Evolutionary conservation across 2,888 invertebrate species (phyloP).

Genomic region (Drosophila diplacantha): DNA sequence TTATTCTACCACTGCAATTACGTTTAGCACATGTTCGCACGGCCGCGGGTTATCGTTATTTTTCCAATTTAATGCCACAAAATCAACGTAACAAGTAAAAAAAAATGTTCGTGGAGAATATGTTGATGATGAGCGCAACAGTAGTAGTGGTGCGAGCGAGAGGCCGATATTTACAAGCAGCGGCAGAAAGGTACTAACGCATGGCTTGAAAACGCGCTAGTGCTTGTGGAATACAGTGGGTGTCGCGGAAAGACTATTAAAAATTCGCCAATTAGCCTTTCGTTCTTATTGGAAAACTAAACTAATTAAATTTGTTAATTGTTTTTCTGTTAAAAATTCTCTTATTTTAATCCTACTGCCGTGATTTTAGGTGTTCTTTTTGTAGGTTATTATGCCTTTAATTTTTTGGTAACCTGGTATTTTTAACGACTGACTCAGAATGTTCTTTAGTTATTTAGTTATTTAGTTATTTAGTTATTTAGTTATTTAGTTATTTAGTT

Average conservation of each 20-base stretch:
- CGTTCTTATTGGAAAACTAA: not conserved
- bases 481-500: no score
- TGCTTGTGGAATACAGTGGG: constrained; percentile 2
- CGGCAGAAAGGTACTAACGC: constrained; percentile 22
- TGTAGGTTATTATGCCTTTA: not conserved
- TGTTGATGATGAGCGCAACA: constrained; percentile 66
- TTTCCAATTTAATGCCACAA: constrained; percentile 35
- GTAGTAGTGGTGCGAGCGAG: constrained; percentile 51
- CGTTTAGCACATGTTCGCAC: constrained; percentile 31
- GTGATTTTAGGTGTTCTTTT: not conserved
- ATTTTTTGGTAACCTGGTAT: not conserved
- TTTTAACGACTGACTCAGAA: not conserved
- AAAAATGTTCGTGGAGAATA: constrained; percentile 52
- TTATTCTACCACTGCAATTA: constrained; percentile 15
- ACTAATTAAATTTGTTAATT: no score
- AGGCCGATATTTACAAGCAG: constrained; percentile 45
- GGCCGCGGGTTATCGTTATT: constrained; percentile 12
- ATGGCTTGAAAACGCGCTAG: constrained; percentile 1
- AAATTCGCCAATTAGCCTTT: not conserved
- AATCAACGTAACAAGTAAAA: constrained; percentile 44
- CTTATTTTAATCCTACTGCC: not conserved
- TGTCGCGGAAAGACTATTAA: not conserved
- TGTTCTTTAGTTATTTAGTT: no score
- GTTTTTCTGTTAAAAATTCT: not conserved
- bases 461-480: no score